Evolutionary conservation across 2,888 invertebrate genomes (phyloP).

Genomic region (Carpatolechia fugitivella): DNA sequence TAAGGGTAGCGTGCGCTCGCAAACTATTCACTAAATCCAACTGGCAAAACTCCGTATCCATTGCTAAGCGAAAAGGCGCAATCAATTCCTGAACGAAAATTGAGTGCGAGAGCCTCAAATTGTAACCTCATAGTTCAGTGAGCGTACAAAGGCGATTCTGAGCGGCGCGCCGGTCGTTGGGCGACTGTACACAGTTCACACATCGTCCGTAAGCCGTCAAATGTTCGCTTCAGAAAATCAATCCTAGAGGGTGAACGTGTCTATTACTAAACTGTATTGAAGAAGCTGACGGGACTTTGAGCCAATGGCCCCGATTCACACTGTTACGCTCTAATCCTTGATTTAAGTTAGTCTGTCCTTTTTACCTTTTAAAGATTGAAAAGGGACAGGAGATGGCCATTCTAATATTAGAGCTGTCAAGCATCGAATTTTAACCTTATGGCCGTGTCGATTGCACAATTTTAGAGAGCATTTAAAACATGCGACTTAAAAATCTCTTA

Average conservation of each 20-base stretch:
- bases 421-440: too few relatives aligned
- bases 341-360: too few relatives aligned
- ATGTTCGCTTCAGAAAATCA: conserved; percentile 62
- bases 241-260: conserved; percentile 62
- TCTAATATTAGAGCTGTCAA: too few relatives aligned
- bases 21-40: conserved; percentile 9
- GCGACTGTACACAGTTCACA: conserved; percentile 40
- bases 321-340: too few relatives aligned
- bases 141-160: conserved; percentile 32
- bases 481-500: too few relatives aligned
- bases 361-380: too few relatives aligned
- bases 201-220: conserved; percentile 57
- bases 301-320: too few relatives aligned
- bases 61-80: conserved; percentile 11
- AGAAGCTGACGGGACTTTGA: conserved; percentile 41
- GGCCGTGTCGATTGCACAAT: too few relatives aligned
- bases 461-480: too few relatives aligned
- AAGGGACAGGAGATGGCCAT: too few relatives aligned
- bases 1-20: conserved; percentile 6
- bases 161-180: conserved; percentile 29
- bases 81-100: conserved; percentile 22
- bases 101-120: conserved; percentile 26
- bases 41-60: conserved; percentile 6
- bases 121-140: conserved; percentile 33
- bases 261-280: conserved; percentile 60